phyloP scores from a whole-genome alignment of 2,113 vertebrate species.

The Pampusana beccarii region DNA sequence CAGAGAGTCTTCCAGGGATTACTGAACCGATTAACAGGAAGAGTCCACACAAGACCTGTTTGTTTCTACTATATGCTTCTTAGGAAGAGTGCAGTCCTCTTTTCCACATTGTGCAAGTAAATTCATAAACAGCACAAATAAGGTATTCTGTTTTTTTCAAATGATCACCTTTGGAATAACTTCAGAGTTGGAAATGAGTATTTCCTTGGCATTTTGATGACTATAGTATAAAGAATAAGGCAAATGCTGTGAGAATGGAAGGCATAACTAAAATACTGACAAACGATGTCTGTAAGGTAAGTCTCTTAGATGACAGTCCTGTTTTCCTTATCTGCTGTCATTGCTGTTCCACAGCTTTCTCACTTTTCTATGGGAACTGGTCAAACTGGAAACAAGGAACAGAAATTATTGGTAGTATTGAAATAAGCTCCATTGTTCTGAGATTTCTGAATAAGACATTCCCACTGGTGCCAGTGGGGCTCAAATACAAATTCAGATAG shows the following conservation, averaged over 20 bases:
- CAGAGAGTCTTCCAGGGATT: not conserved
- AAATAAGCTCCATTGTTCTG: not conserved
- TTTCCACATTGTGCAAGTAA: not conserved
- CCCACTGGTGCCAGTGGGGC: not conserved
- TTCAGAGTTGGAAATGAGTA: not conserved
- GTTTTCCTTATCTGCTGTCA: not conserved
- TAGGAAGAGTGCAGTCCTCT: not conserved
- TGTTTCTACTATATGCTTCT: not conserved
- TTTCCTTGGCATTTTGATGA: not conserved
- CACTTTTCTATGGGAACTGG: not conserved
- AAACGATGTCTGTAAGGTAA: not conserved
- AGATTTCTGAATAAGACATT: not conserved
- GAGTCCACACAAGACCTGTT: not conserved
- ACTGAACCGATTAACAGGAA: rapidly evolving
- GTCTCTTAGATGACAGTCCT: not conserved
- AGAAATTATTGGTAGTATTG: not conserved
- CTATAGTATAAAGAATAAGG: not conserved
- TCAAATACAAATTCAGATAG: not conserved
- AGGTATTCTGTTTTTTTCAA: not conserved
- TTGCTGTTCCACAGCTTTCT: not conserved
- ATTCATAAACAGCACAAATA: not conserved
- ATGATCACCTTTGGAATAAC: not conserved
- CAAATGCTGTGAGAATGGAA: not conserved
- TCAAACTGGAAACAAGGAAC: not conserved
- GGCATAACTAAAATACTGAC: not conserved